phyloP scores from a whole-genome alignment of 2,797 vertebrate species.

The Coendou prehensilis region DNA sequence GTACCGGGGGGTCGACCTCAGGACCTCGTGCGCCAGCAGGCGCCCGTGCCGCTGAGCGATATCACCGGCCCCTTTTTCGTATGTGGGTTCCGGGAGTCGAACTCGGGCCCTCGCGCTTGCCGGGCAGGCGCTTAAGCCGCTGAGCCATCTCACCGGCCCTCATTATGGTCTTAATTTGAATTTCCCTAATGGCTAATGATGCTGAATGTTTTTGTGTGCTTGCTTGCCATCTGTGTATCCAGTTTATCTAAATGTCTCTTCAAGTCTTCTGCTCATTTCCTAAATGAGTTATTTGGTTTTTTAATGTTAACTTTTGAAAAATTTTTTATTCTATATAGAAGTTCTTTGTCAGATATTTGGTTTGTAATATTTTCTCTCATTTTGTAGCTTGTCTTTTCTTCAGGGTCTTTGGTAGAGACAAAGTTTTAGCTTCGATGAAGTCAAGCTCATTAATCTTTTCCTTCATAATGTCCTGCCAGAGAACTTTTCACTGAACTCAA shows the following conservation, averaged over 20 bases:
- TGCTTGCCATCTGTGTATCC: neutral
- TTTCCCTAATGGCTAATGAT: neutral
- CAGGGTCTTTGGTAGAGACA: neutral
- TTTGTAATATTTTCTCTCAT: neutral
- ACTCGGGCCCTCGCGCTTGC: too few relatives aligned
- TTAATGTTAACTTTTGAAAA: neutral
- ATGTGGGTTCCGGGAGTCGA: too few relatives aligned
- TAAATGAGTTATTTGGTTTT: neutral
- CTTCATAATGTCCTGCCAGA: neutral
- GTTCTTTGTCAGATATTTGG: neutral
- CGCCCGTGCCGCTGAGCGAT: too few relatives aligned
- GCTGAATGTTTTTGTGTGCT: neutral
- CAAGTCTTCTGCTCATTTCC: neutral
- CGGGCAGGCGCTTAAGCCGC: too few relatives aligned
- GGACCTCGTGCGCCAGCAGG: too few relatives aligned
- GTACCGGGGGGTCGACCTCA: too few relatives aligned
- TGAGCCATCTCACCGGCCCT: too few relatives aligned
- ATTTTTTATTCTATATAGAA: neutral
- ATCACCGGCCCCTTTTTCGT: too few relatives aligned
- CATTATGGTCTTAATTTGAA: neutral
- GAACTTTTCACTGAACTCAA: neutral
- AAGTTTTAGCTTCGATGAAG: neutral
- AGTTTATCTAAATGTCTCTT: neutral
- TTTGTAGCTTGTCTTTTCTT: constrained; percentile 19
- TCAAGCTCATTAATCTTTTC: neutral